Conservation (phyloP, 2,888 invertebrate species). For the Malthinus seriepunctatus region DNA sequence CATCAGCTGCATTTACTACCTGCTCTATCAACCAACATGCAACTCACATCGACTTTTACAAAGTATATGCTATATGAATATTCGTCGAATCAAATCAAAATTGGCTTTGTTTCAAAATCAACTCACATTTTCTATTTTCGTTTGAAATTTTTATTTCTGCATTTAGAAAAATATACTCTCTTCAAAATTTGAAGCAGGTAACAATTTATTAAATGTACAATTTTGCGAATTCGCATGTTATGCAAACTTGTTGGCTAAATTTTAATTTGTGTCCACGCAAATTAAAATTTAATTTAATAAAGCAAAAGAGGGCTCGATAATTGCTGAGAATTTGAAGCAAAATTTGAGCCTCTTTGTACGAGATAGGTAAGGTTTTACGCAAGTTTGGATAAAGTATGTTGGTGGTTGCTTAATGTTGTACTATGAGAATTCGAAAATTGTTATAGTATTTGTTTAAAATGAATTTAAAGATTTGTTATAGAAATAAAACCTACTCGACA, state of each 20-base stretch:
- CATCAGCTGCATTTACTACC: conserved; percentile 31
- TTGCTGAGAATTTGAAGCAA: background rate
- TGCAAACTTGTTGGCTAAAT: background rate
- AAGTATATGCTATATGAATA: conserved; percentile 19
- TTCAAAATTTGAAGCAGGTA: conserved; percentile 7
- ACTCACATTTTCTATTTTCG: conserved; percentile 7
- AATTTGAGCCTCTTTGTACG: background rate
- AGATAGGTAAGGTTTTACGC: too few species aligned
- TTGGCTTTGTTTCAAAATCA: conserved; percentile 7
- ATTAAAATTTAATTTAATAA: too few species aligned
- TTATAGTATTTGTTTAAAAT: background rate
- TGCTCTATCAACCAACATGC: conserved; percentile 37
- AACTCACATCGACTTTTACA: conserved; percentile 31
- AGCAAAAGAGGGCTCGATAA: background rate
- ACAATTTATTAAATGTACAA: conserved; percentile 5
- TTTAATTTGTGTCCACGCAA: background rate
- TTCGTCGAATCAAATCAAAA: conserved; percentile 15
- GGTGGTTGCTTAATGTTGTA: background rate
- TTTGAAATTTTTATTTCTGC: conserved; percentile 6
- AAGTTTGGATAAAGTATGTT: conserved; percentile 10
- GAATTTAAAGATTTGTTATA: conserved; percentile 6
- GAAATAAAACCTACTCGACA: background rate
- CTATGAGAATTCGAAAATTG: conserved; percentile 9
- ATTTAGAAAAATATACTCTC: conserved; percentile 9
- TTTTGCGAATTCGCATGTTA: conserved; percentile 4